phyloP scores from a whole-genome alignment of 1,140 invertebrate species.

The Zaprionus taronus region DNA sequence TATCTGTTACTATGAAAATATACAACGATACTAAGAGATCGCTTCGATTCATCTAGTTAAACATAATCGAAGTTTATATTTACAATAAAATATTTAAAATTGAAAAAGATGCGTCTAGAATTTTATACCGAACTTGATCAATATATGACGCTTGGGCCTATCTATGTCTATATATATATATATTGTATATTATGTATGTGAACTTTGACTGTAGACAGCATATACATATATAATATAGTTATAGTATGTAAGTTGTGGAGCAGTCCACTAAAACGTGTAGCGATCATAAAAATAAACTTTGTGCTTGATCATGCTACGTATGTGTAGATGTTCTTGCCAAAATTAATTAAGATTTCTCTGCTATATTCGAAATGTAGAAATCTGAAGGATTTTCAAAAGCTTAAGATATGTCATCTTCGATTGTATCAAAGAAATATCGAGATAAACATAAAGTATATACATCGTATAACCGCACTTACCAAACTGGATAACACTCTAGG shows the following conservation, averaged over 20 bases:
- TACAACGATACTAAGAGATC: not conserved
- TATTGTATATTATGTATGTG: not conserved
- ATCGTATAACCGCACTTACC: not conserved
- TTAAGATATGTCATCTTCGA: slow-evolving; percentile 7
- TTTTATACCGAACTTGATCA: not conserved
- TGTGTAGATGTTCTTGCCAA: slow-evolving; percentile 3
- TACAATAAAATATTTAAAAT: not conserved
- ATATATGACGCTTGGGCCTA: not conserved
- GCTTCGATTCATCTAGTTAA: not conserved
- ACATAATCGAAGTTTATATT: slow-evolving; percentile 3
- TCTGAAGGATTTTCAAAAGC: not conserved
- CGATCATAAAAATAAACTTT: slow-evolving; percentile 11
- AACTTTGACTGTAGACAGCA: not conserved
- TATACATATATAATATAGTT: not conserved
- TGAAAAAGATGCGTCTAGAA: not conserved
- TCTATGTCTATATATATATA: not conserved
- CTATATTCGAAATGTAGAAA: not conserved
- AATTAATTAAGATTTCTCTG: slow-evolving; percentile 2
- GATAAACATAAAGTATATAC: not conserved
- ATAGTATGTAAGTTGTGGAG: not conserved
- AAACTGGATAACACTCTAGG: not conserved
- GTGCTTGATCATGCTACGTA: slow-evolving; percentile 10
- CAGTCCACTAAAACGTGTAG: slow-evolving; percentile 1
- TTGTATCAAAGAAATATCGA: not conserved
- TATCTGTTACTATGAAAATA: not conserved